Evolutionary conservation across 2,797 vertebrate species (phyloP), one percentile per base, ranked within the genome.

Genomic region (Todus mexicanus): DNA sequence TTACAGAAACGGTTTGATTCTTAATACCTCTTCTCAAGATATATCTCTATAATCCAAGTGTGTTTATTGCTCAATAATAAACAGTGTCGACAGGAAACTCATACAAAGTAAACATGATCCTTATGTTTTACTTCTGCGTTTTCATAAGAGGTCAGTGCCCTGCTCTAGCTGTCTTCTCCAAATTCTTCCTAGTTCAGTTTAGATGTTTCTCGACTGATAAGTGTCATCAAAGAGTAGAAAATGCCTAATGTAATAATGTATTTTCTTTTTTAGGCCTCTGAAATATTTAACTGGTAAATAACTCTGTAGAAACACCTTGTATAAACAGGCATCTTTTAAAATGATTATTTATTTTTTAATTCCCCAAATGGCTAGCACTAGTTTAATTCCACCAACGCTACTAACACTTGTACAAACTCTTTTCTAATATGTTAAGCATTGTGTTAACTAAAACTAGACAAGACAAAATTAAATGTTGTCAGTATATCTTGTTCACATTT

Each of bases 21-120:
- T 96, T 97, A 95, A 90, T 97, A 97, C 94, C 92, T 96, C 92
- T 94, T 96, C 89, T 95, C 57, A 94, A 96, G 94, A 89, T 94
- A 76, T 91, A 95, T 97, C 95, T 96, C 91, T 80, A 84, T 80
- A 76, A 61, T 84, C 84, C 89, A 97, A 98, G 91, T 95, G 87
- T 97, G 96, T 97, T 97, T 97, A 98, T 84, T 88, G 94, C 87
- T 96, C 94, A 89, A 96, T 96, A 97, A 95, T 97, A 97, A 97
- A 97, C 96, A 96, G 79, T 75, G 91, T 89, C 12, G 94, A 96
- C 97, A 97, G 97, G 97, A 97, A 98, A 96, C 94, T 81, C 47
- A 74, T 92, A 84, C 84, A 95, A 96, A 73, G 84, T 97, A 97
- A 97, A 97, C 97, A 97, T 0, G 18, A 93, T 96, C 95, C 94